phyloP scores from a whole-genome alignment of 2,888 invertebrate genomes.

The Drosophila pseudotakahashii region DNA sequence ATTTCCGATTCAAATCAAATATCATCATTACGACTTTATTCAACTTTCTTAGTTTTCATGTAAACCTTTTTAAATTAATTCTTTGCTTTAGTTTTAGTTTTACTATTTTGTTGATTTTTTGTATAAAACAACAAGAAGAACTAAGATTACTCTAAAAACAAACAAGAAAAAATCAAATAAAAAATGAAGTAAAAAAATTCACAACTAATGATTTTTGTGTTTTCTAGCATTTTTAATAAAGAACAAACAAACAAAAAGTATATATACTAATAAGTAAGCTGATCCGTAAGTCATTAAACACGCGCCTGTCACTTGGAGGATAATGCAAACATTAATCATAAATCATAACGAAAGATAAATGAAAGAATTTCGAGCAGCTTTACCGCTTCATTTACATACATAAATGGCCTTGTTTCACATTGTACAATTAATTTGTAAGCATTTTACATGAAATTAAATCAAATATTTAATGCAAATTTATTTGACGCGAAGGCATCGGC shows the following conservation, averaged over 20 bases:
- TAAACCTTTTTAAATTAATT: slow-evolving; percentile 52
- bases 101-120: slow-evolving; percentile 66
- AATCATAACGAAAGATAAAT: slow-evolving; percentile 17
- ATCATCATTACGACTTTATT: slow-evolving; percentile 11
- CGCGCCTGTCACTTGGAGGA: slow-evolving; percentile 23
- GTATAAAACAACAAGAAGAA: slow-evolving; percentile 63
- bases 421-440: slow-evolving; percentile 77
- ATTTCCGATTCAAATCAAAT: slow-evolving; percentile 35
- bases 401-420: slow-evolving; percentile 52
- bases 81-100: slow-evolving; percentile 76
- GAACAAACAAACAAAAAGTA: slow-evolving; percentile 7
- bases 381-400: slow-evolving; percentile 40
- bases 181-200: slow-evolving; percentile 42
- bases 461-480: slow-evolving; percentile 77
- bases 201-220: slow-evolving; percentile 42
- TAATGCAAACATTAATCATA: slow-evolving; percentile 24
- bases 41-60: slow-evolving; percentile 26
- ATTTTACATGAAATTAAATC: slow-evolving; percentile 70
- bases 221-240: slow-evolving; percentile 48
- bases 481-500: slow-evolving; percentile 48
- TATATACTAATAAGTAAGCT: slow-evolving; percentile 38
- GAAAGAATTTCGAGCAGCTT: slow-evolving; percentile 35
- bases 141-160: slow-evolving; percentile 50
- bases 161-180: slow-evolving; percentile 52
- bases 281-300: slow-evolving; percentile 37